Evolutionary conservation across 2,797 vertebrate species (phyloP).

Genomic region (Yasuhikotakia modesta): DNA sequence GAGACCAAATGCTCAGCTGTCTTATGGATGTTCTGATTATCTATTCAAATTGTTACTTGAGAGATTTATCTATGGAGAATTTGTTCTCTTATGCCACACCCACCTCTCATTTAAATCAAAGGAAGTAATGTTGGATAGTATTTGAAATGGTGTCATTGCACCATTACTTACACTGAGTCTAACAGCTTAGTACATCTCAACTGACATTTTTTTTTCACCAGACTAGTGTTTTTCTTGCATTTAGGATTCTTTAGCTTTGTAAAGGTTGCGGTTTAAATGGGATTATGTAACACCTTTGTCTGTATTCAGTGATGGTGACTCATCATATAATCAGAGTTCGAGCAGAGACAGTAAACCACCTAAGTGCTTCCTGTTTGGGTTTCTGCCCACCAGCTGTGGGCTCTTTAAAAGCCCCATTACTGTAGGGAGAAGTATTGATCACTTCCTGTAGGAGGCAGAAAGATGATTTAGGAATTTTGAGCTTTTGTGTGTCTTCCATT

Average conservation of each 20-base stretch:
- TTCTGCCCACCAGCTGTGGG: conserved; percentile 28
- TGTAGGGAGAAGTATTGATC: conserved; percentile 34
- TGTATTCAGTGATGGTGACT: conserved; percentile 26
- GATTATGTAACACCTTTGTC: conserved; percentile 7
- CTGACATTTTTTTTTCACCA: background rate
- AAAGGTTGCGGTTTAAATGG: background rate
- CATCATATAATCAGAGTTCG: conserved; percentile 36
- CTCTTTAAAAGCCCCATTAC: conserved; percentile 41
- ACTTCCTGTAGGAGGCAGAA: conserved; percentile 44
- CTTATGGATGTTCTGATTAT: background rate
- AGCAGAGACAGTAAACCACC: conserved; percentile 26
- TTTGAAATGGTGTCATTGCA: background rate
- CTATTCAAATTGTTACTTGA: no score
- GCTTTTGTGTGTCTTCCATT: background rate
- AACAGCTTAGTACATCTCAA: background rate
- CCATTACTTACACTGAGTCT: background rate
- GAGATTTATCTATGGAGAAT: no score
- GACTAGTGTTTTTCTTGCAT: background rate
- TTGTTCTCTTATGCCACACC: no score
- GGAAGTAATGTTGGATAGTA: no score
- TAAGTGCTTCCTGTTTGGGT: conserved; percentile 49
- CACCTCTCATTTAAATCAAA: no score
- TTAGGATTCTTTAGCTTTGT: background rate
- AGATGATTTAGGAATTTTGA: conserved; percentile 22
- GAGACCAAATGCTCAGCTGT: background rate